Percentiles rank a stretch among this genome's conserved stretches.
phyloP scores from a whole-genome alignment of 1,140 invertebrate species.

The Scaptomyza graminum region DNA sequence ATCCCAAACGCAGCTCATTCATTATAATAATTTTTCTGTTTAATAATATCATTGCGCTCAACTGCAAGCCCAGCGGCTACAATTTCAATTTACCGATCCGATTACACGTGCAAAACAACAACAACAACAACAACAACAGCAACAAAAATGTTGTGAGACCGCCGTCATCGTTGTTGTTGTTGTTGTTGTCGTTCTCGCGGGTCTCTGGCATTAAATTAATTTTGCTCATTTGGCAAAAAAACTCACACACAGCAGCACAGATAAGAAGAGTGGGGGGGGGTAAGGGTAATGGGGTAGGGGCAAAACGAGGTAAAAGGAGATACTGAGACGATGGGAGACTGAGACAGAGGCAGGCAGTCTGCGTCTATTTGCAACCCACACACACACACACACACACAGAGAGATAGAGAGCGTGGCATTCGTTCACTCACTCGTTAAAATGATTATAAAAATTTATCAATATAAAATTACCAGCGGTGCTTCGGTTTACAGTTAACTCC shows the following conservation, averaged over 20 bases:
- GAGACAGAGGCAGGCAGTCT: constrained; percentile 33
- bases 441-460: constrained; percentile 82
- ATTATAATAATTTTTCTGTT: constrained; percentile 76
- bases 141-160: constrained; percentile 44
- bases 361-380: constrained; percentile 60
- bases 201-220: constrained; percentile 77
- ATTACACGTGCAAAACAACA: constrained; percentile 79
- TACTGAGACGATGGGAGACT: constrained; percentile 16
- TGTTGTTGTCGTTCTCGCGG: constrained; percentile 44
- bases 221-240: constrained; percentile 70
- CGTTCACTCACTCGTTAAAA: constrained; percentile 75
- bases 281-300: not conserved
- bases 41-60: constrained; percentile 76
- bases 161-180: constrained; percentile 43
- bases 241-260: constrained; percentile 30
- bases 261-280: constrained; percentile 1
- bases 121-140: constrained; percentile 50
- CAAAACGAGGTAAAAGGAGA: constrained; percentile 33
- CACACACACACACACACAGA: constrained; percentile 19
- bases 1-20: constrained; percentile 70
- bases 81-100: constrained; percentile 76
- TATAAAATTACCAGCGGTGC: constrained; percentile 71
- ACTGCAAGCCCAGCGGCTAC: constrained; percentile 76
- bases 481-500: constrained; percentile 63
- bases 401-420: constrained; percentile 16